Base-by-base conservation (phyloP, 2,113 vertebrate species). In the Ctenodactylus gundi region DNA sequence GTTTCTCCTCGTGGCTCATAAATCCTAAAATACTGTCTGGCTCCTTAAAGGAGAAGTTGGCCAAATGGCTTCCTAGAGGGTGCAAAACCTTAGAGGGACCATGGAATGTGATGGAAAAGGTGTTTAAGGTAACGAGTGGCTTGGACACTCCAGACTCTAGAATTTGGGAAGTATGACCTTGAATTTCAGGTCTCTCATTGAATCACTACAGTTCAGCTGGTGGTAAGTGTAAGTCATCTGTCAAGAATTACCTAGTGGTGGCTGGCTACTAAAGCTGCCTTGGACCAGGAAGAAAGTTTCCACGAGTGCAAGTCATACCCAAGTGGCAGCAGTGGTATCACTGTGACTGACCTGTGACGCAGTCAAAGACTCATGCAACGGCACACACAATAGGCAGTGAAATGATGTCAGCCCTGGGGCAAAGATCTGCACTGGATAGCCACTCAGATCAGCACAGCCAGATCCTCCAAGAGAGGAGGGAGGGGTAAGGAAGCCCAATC, bases 281-380 rank as follows among this genome's bases (percentile, higher is more conserved):
- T 99, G 95, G 98, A 99, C 98, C 99, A 99, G 97, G 99, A 97
- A 97, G 97, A 99, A 99, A 86, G 99, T 99, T 95, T 99, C 99
- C 14, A 98, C 93, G 85, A 97, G 84, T 46, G 97, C 97, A 82
- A 98, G 86, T 65, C 23, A n/a, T 25, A 25, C 7, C 46, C 57
- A 46, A 12, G 58, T 20, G 29, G 7, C 27, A 46, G 21, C 23
- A 4, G 10, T 64, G 4, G 14, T 34, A 39, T 91, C 60, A 18
- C 10, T 18, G 55, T 68, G 57, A 78, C 25, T 44, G 76, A 17
- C 36, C 4, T 6, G 23, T 77, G 70, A 31, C 0, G 21, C 41
- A 60, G 75, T 12, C 20, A 25, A 81, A n/a, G 23, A 60, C 41
- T 18, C 49, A 21, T 4, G 60, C 44, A 58, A 67, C 39, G 27